These are phyloP conservation scores for Ceratotherium simum DNA, from an alignment of 2,113 vertebrate genomes.

Conservation along the genomic window DNA sequence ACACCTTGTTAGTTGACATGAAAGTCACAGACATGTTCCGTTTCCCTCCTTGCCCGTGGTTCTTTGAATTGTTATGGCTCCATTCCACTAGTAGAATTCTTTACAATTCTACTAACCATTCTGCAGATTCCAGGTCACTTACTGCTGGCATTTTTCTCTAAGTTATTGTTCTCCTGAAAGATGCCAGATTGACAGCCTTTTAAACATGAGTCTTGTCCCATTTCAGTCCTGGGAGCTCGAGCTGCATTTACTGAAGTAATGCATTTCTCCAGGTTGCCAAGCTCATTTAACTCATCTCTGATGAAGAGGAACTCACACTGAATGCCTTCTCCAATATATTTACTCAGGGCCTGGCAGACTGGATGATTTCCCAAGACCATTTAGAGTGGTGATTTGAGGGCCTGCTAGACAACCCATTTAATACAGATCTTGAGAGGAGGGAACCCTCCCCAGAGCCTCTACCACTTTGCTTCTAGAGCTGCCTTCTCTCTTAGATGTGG, in stretches of 20 bases:
- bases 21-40: background rate
- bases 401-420: background rate
- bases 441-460: background rate
- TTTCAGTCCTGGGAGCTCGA: background rate
- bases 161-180: background rate
- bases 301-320: background rate
- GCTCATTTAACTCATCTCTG: background rate
- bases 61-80: background rate
- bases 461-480: background rate
- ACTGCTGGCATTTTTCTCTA: constrained; percentile 30
- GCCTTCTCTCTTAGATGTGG: constrained; percentile 1
- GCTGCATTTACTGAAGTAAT: background rate
- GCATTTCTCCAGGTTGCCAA: background rate
- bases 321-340: background rate
- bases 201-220: background rate
- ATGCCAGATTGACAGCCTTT: background rate
- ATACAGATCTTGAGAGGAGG: background rate
- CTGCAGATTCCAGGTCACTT: background rate
- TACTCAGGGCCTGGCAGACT: background rate
- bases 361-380: background rate
- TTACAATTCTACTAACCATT: background rate
- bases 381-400: background rate
- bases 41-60: background rate
- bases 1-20: background rate
- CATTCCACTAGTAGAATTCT: background rate